Conservation (phyloP, 1,140 invertebrate species). For the Pogonomyrmex californicus region DNA sequence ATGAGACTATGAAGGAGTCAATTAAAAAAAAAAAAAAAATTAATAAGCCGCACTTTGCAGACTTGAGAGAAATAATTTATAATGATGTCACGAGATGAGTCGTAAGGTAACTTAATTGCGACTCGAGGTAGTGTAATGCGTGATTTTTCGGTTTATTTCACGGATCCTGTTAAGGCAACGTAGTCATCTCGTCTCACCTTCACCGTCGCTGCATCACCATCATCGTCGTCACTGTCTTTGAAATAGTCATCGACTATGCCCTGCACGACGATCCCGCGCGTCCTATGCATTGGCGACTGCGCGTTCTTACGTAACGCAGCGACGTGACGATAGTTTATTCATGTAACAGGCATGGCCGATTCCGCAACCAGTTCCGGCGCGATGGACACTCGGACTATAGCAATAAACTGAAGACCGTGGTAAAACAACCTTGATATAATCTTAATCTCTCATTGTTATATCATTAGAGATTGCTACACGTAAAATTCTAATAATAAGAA, state of each 20-base stretch:
- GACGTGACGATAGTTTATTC: constrained; percentile 78
- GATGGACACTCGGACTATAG: constrained; percentile 70
- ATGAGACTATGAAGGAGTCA: neutral
- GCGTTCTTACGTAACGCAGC: constrained; percentile 75
- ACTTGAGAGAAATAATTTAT: neutral
- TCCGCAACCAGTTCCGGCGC: constrained; percentile 76
- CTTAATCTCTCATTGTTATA: constrained; percentile 2
- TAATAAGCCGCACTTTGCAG: neutral
- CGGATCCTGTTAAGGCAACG: constrained; percentile 34
- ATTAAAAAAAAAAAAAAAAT: neutral
- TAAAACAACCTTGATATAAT: constrained; percentile 45
- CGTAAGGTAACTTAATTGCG: constrained; percentile 9
- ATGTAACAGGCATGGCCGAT: constrained; percentile 75
- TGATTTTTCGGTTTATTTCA: constrained; percentile 28
- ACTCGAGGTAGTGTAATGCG: neutral
- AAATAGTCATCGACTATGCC: constrained; percentile 41
- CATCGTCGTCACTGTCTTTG: constrained; percentile 29
- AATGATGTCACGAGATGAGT: neutral
- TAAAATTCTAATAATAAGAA: neutral
- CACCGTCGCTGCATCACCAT: neutral
- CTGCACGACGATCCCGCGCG: constrained; percentile 47
- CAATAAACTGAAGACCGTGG: constrained; percentile 49
- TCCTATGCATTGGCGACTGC: constrained; percentile 59
- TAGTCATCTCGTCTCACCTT: constrained; percentile 40
- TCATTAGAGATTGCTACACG: neutral